Conservation (phyloP, 2,113 vertebrate genomes). For the Microcebus lehilahytsara region DNA sequence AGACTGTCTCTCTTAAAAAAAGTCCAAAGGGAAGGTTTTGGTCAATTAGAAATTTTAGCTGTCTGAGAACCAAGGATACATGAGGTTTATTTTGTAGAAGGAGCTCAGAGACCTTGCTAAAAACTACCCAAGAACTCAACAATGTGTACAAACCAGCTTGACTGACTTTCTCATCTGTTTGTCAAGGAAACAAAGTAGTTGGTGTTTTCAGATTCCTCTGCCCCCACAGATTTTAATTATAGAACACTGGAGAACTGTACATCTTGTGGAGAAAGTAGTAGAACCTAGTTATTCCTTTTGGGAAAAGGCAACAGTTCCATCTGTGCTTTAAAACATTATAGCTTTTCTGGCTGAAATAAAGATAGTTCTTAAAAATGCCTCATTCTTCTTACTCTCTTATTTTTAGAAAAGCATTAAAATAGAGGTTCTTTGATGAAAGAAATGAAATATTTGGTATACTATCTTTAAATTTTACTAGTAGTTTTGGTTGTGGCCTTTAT, state of each 20-base stretch:
- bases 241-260: background rate
- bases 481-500: background rate
- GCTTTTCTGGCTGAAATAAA: slow-evolving; percentile 24
- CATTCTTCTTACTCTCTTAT: background rate
- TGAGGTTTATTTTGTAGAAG: slow-evolving; percentile 26
- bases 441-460: background rate
- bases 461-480: background rate
- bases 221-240: background rate
- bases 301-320: slow-evolving; percentile 24
- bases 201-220: background rate
- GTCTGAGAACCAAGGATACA: background rate
- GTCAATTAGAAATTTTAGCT: background rate
- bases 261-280: background rate
- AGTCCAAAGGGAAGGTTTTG: background rate
- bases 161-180: slow-evolving; percentile 26
- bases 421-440: slow-evolving; percentile 16
- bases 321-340: slow-evolving; percentile 13
- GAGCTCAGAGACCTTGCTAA: background rate
- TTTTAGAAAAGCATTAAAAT: slow-evolving; percentile 22
- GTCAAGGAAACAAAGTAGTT: slow-evolving; percentile 33
- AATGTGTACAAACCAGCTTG: background rate
- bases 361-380: background rate
- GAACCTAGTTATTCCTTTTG: slow-evolving; percentile 10
- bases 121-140: background rate
- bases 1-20: no score